These are phyloP conservation scores for Hiodon tergisus DNA, from an alignment of 2,113 vertebrate genomes.

Conservation along the genomic window DNA sequence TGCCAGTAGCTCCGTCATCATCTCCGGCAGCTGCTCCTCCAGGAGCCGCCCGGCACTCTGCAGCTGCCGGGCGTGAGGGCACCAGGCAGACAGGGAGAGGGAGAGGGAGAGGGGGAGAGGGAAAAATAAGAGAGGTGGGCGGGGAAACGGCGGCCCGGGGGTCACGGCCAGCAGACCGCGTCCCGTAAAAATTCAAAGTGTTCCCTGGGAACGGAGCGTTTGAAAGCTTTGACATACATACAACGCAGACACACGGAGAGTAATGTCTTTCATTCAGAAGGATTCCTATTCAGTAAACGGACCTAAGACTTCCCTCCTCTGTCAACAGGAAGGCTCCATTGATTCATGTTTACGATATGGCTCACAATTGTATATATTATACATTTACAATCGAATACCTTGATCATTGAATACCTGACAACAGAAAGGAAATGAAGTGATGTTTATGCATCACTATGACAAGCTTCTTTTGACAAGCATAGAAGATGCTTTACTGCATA, in stretches of 20 bases:
- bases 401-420: background rate
- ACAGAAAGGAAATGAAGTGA: background rate
- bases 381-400: background rate
- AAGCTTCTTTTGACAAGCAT: background rate
- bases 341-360: conserved; percentile 3
- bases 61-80: conserved; percentile 64
- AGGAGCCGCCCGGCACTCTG: conserved; percentile 89
- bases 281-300: background rate
- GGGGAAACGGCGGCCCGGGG: background rate
- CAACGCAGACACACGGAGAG: background rate
- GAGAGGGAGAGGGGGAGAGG: background rate
- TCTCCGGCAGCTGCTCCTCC: conserved; percentile 94
- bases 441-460: background rate
- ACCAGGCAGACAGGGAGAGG: background rate
- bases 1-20: conserved; percentile 92
- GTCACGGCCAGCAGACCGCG: conserved; percentile 20
- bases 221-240: no score
- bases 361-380: background rate
- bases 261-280: background rate
- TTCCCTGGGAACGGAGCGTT: no score
- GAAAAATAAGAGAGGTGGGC: conserved; percentile 1
- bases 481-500: background rate
- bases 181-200: no score
- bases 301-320: background rate
- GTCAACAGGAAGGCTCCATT: background rate